These are phyloP conservation scores for Oncorhynchus tshawytscha DNA, from an alignment of 2,113 vertebrate genomes.

Conservation along the genomic window DNA sequence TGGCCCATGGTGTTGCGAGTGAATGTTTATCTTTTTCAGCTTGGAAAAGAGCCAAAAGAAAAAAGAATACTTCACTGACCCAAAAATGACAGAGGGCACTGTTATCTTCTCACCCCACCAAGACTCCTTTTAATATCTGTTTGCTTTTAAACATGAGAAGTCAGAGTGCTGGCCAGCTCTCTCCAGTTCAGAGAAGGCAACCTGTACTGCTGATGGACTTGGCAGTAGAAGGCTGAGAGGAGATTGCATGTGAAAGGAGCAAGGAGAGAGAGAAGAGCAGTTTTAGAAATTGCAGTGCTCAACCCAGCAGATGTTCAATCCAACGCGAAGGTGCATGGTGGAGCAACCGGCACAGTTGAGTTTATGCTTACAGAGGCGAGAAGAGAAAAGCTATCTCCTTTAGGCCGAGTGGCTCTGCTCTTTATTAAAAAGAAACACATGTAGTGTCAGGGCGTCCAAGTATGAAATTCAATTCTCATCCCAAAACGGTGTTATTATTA, in stretches of 20 bases:
- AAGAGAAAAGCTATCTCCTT: slow-evolving; percentile 62
- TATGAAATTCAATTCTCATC: slow-evolving; percentile 80
- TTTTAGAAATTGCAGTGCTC: slow-evolving; percentile 31
- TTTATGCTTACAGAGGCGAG: slow-evolving; percentile 46
- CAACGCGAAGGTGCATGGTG: slow-evolving; percentile 38
- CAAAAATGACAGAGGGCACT: background rate
- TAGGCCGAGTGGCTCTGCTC: slow-evolving; percentile 51
- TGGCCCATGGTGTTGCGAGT: no score
- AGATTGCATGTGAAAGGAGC: background rate
- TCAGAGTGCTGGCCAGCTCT: background rate
- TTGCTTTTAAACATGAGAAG: background rate
- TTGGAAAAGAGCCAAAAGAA: no score
- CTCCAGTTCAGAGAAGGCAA: background rate
- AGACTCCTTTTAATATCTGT: background rate
- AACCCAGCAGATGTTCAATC: slow-evolving; percentile 49
- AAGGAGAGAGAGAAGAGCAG: background rate
- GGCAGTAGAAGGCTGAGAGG: slow-evolving; percentile 10
- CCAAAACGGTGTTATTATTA: slow-evolving; percentile 73
- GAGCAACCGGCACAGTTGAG: slow-evolving; percentile 41
- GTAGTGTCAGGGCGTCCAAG: slow-evolving; percentile 71
- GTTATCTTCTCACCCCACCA: background rate
- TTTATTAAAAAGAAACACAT: slow-evolving; percentile 79
- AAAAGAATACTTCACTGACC: no score
- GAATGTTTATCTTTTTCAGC: no score
- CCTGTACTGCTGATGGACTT: background rate